Conservation (phyloP, 1,140 invertebrate genomes). For the Tetramorium parvispinum region DNA sequence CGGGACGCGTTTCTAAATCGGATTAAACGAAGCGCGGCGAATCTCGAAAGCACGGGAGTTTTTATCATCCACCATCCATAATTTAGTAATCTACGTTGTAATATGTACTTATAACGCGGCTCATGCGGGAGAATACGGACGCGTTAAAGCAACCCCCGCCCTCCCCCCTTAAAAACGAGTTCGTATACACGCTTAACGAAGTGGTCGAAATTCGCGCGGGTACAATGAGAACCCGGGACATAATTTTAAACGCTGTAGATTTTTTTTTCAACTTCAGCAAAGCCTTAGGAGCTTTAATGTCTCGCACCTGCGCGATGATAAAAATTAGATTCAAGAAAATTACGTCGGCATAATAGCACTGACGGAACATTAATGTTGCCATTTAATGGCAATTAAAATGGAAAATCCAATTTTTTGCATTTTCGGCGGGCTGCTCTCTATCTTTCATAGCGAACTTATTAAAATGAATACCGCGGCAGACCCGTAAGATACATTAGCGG, state of each 20-base stretch:
- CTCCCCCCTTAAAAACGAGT: background rate
- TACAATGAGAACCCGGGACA: background rate
- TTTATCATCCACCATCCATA: background rate
- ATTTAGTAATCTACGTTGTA: conserved; percentile 16
- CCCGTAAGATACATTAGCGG: conserved; percentile 35
- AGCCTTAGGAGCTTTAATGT: conserved; percentile 43
- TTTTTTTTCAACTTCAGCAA: conserved; percentile 13
- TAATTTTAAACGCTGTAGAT: conserved; percentile 1
- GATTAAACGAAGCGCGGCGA: conserved; percentile 12
- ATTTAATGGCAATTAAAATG: conserved; percentile 47
- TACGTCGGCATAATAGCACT: conserved; percentile 47
- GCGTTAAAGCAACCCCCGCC: background rate
- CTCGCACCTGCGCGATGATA: conserved; percentile 1
- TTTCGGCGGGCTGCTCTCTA: conserved; percentile 24
- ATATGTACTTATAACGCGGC: background rate
- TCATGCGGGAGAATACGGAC: background rate
- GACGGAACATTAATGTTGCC: conserved; percentile 52
- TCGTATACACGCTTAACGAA: background rate
- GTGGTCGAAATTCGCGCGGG: background rate
- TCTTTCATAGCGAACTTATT: conserved; percentile 35
- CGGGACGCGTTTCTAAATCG: conserved; percentile 26
- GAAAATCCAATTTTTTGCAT: conserved; percentile 53
- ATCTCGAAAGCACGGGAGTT: background rate
- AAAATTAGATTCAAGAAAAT: conserved; percentile 55
- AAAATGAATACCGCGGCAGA: conserved; percentile 28